phyloP scores from a whole-genome alignment of 2,797 vertebrate genomes.

The Notolabrus celidotus region DNA sequence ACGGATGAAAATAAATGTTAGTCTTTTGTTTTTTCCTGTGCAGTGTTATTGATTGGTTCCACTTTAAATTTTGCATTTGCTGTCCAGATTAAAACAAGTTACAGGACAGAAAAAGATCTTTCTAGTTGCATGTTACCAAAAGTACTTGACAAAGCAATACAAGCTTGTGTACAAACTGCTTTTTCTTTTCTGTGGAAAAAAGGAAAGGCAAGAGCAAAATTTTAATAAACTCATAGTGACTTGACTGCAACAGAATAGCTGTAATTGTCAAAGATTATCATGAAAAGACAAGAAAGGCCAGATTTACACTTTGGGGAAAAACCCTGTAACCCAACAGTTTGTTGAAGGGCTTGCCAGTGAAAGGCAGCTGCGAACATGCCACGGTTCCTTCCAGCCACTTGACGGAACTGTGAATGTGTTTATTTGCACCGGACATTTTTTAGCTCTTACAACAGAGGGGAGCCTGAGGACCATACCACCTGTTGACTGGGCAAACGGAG shows the following conservation, averaged over 20 bases:
- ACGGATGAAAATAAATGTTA: slow-evolving; percentile 24
- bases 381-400: slow-evolving; percentile 54
- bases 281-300: slow-evolving; percentile 58
- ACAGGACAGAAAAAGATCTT: background rate
- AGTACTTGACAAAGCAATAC: slow-evolving; percentile 21
- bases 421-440: slow-evolving; percentile 61
- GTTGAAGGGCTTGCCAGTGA: slow-evolving; percentile 46
- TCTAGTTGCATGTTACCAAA: background rate
- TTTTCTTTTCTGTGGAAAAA: slow-evolving; percentile 20
- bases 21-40: slow-evolving; percentile 6
- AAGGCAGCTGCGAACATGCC: slow-evolving; percentile 71
- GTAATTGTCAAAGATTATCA: slow-evolving; percentile 66
- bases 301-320: slow-evolving; percentile 68
- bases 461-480: slow-evolving; percentile 64
- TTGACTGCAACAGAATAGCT: slow-evolving; percentile 51
- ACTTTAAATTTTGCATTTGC: background rate
- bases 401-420: slow-evolving; percentile 63
- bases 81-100: background rate
- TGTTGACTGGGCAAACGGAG: slow-evolving; percentile 48
- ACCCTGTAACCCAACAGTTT: slow-evolving; percentile 69
- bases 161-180: slow-evolving; percentile 10
- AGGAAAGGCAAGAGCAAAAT: slow-evolving; percentile 25
- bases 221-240: slow-evolving; percentile 37
- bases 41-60: slow-evolving; percentile 12
- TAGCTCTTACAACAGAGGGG: slow-evolving; percentile 52